These are phyloP conservation scores for Dendropsophus ebraccatus DNA, from an alignment of 2,113 vertebrate genomes.

Conservation along the genomic window DNA sequence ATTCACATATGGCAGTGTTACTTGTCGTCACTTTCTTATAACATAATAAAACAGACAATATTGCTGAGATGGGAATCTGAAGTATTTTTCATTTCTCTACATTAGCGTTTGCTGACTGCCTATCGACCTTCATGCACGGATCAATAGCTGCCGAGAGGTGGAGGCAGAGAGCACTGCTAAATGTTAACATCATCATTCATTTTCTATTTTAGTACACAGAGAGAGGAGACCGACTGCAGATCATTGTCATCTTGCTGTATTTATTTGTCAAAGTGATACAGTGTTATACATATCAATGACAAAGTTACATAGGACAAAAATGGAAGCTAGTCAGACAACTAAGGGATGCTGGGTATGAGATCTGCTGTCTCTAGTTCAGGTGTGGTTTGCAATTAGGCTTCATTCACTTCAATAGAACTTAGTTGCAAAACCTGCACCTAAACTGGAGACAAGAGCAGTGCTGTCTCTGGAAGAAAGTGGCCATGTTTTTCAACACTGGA, in stretches of 20 bases:
- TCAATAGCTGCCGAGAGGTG: constrained; percentile 20
- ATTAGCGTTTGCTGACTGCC: background rate
- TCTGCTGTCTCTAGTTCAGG: too few relatives aligned
- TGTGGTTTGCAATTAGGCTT: too few relatives aligned
- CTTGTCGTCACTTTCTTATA: background rate
- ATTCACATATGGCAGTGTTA: background rate
- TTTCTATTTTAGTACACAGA: background rate
- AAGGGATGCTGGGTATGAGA: too few relatives aligned
- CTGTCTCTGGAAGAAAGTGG: too few relatives aligned
- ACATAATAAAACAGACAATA: background rate
- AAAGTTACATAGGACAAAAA: background rate
- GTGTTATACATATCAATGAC: background rate
- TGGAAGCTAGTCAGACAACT: too few relatives aligned
- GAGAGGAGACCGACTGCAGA: too few relatives aligned
- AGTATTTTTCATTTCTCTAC: background rate
- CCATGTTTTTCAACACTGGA: too few relatives aligned
- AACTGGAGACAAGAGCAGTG: too few relatives aligned
- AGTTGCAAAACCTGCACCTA: too few relatives aligned
- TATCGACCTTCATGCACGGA: background rate
- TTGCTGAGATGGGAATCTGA: background rate
- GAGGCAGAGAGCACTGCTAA: constrained; percentile 14
- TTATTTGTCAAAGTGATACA: background rate
- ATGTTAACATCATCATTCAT: constrained; percentile 18
- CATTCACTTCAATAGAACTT: too few relatives aligned
- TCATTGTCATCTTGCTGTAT: background rate